These are phyloP conservation scores for Acrocephalus scirpaceus DNA, from an alignment of 2,797 vertebrate genomes.

Conservation along the genomic window DNA sequence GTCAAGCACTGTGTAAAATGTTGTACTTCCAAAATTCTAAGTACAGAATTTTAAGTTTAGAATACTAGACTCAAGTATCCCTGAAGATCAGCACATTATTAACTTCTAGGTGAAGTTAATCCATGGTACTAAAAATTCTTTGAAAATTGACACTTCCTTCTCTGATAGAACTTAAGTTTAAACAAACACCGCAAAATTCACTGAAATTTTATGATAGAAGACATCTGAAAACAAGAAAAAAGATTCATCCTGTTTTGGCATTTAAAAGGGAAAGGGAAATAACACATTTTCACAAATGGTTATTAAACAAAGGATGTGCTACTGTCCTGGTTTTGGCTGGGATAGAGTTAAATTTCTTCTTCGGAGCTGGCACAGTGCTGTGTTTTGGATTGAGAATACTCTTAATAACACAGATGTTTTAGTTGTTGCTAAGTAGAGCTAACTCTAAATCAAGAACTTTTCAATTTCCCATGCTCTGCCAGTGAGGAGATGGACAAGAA, in stretches of 20 bases:
- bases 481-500: neutral
- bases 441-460: neutral
- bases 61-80: neutral
- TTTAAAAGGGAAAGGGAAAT: neutral
- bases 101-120: neutral
- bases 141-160: neutral
- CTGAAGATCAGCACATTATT: neutral
- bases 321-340: neutral
- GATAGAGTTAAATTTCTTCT: neutral
- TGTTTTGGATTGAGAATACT: neutral
- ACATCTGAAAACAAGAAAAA: neutral
- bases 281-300: neutral
- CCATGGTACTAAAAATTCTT: neutral
- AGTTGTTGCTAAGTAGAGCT: constrained; percentile 1
- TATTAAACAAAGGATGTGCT: neutral
- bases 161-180: neutral
- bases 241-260: neutral
- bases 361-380: neutral
- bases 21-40: neutral
- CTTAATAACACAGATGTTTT: neutral
- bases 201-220: neutral
- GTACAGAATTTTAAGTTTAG: neutral
- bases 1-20: neutral
- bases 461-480: neutral
- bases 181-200: neutral